These are phyloP conservation scores for Myzus persicae DNA, from an alignment of 1,140 invertebrate genomes.

Conservation along the genomic window DNA sequence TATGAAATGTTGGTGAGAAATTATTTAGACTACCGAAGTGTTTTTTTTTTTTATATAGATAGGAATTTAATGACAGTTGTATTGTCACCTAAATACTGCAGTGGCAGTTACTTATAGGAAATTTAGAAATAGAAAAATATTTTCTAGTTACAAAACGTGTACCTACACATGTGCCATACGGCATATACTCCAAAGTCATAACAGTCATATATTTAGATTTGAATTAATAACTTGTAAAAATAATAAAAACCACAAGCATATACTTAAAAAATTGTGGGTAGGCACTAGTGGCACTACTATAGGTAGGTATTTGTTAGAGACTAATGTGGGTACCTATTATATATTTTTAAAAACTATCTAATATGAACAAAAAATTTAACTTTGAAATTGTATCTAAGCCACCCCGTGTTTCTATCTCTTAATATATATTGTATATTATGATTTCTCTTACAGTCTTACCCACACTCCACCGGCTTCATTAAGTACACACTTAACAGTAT, in stretches of 20 bases:
- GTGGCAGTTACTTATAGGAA: too few relatives aligned
- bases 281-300: too few relatives aligned
- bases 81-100: too few relatives aligned
- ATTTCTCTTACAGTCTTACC: background rate
- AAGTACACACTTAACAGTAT: background rate
- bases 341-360: background rate
- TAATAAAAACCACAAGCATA: background rate
- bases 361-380: background rate
- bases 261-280: background rate
- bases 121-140: too few relatives aligned
- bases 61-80: too few relatives aligned
- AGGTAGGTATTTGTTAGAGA: background rate
- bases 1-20: background rate
- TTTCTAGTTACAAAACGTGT: too few relatives aligned
- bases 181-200: too few relatives aligned
- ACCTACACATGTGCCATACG: too few relatives aligned
- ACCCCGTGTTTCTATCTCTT: too few relatives aligned
- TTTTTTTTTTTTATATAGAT: too few relatives aligned
- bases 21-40: background rate
- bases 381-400: background rate
- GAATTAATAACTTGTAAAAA: background rate
- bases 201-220: too few relatives aligned
- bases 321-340: background rate
- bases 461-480: background rate
- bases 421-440: background rate